Evolutionary conservation across 2,797 vertebrate species (phyloP).

Genomic region (Chrysocyon brachyurus): DNA sequence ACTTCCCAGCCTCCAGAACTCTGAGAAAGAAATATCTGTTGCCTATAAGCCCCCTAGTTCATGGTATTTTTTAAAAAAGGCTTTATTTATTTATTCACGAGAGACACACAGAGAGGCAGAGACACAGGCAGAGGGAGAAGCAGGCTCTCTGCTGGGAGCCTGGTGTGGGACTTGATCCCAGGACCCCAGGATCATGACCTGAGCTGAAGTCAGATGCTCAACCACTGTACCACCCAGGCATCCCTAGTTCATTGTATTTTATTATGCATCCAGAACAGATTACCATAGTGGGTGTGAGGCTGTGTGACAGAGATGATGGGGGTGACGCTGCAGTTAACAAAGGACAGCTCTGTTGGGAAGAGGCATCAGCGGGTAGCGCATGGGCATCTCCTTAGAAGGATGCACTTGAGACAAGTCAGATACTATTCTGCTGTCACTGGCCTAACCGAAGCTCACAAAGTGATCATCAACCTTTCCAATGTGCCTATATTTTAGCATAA

Average conservation of each 20-base stretch:
- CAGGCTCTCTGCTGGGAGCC: too few relatives aligned
- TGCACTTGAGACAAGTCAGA: not conserved
- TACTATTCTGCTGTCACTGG: not conserved
- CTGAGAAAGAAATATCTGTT: not conserved
- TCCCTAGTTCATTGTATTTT: not conserved
- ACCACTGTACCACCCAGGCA: too few relatives aligned
- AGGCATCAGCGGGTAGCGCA: not conserved
- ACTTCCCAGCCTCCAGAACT: not conserved
- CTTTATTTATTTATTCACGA: too few relatives aligned
- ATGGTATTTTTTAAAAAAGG: not conserved
- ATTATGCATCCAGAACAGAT: not conserved
- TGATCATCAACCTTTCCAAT: not conserved
- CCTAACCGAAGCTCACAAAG: not conserved
- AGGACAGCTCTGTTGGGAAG: not conserved
- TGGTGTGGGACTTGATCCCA: too few relatives aligned
- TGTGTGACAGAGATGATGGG: not conserved
- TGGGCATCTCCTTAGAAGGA: not conserved
- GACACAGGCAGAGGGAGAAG: too few relatives aligned
- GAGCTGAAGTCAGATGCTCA: too few relatives aligned
- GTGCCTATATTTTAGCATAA: not conserved
- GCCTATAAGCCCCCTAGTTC: not conserved
- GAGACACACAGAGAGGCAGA: too few relatives aligned
- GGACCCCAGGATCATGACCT: too few relatives aligned
- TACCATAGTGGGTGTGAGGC: not conserved
- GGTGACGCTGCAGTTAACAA: not conserved